Evolutionary conservation across 2,888 invertebrate genomes (phyloP).

Genomic region (Choristoneura rosaceana): DNA sequence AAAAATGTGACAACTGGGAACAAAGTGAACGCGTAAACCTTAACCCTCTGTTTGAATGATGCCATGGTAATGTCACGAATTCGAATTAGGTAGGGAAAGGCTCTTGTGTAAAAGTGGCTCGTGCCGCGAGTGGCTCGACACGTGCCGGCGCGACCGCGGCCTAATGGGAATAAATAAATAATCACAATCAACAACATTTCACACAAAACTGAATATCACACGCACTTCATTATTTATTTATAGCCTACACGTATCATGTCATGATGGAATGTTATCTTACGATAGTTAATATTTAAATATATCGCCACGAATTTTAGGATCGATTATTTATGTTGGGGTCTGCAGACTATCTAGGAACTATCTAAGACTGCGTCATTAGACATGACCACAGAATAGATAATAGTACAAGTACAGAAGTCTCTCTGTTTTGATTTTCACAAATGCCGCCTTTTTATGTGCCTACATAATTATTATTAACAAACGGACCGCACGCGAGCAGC

Average conservation of each 20-base stretch:
- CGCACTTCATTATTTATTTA: conserved; percentile 40
- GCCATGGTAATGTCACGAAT: conserved; percentile 59
- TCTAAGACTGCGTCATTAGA: too few species aligned
- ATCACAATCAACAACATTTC: conserved; percentile 48
- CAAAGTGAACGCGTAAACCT: conserved; percentile 52
- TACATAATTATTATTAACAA: too few species aligned
- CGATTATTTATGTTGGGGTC: neutral
- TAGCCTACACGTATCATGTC: conserved; percentile 19
- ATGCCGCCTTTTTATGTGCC: too few species aligned
- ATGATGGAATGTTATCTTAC: conserved; percentile 17
- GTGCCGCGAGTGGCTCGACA: conserved; percentile 54
- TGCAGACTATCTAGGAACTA: neutral
- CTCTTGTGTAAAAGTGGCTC: conserved; percentile 57
- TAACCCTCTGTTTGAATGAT: conserved; percentile 59
- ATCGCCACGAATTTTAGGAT: neutral
- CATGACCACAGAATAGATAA: too few species aligned
- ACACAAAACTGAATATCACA: conserved; percentile 39
- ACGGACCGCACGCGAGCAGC: too few species aligned
- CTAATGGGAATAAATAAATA: conserved; percentile 66
- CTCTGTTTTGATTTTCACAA: too few species aligned
- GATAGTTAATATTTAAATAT: conserved; percentile 14
- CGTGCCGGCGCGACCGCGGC: conserved; percentile 60
- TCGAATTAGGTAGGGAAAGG: conserved; percentile 57
- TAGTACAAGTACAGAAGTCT: too few species aligned
- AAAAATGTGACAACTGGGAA: conserved; percentile 49